Percentiles rank a stretch among this genome's conserved stretches.
Evolutionary conservation across 64 coral and sea anemone species (phyloP).

Genomic region (Porites lutea): DNA sequence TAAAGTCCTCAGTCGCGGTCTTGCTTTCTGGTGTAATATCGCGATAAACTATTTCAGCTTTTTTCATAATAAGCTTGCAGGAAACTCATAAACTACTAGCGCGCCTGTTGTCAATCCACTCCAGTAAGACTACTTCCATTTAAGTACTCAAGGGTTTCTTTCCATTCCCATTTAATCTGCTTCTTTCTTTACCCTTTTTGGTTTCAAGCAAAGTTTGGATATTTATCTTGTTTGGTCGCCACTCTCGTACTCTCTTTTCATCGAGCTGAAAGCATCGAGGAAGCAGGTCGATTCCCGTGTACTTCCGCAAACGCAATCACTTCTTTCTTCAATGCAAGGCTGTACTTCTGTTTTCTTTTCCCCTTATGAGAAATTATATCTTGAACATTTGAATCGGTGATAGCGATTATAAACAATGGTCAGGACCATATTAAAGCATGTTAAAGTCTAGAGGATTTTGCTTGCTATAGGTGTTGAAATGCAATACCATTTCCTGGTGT

Average conservation of each 20-base stretch:
- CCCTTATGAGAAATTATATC: conserved; percentile 70
- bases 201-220: conserved; percentile 54
- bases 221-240: conserved; percentile 43
- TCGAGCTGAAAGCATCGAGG: conserved; percentile 28
- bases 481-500: no score
- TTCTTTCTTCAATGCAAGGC: conserved; percentile 76
- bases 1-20: no score
- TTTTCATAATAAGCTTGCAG: conserved; percentile 40
- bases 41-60: background rate
- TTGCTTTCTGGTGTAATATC: conserved; percentile 1
- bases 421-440: no score
- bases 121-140: conserved; percentile 74
- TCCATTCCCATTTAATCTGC: no score
- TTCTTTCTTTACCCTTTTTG: conserved; percentile 37
- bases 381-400: background rate
- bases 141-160: conserved; percentile 60
- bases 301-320: conserved; percentile 73
- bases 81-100: conserved; percentile 60
- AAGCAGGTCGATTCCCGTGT: background rate
- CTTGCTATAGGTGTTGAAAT: no score
- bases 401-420: no score
- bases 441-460: no score
- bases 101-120: conserved; percentile 67
- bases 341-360: conserved; percentile 73
- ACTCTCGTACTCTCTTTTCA: conserved; percentile 64